Evolutionary conservation across 2,113 vertebrate genomes (phyloP).

Genomic region (Brachyhypopomus gauderio): DNA sequence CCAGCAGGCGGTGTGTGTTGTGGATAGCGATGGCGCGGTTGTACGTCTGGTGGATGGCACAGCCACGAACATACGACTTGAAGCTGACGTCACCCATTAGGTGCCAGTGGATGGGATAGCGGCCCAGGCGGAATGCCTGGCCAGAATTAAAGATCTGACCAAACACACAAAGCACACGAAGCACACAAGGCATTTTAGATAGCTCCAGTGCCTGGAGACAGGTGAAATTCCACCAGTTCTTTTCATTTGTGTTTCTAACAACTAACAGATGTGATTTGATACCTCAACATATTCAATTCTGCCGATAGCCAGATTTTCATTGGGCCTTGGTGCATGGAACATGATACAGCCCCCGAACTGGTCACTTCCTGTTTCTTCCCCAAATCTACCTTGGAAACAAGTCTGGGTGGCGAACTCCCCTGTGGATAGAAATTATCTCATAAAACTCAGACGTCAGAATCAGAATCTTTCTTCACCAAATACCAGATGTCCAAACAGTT

Average conservation of each 20-base stretch:
- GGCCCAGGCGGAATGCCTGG: constrained; percentile 83
- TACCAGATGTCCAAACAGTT: too few relatives aligned
- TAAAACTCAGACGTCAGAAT: background rate
- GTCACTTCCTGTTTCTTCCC: constrained; percentile 84
- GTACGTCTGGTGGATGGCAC: constrained; percentile 82
- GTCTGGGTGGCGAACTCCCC: constrained; percentile 88
- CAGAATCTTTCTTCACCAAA: background rate
- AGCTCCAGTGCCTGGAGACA: too few relatives aligned
- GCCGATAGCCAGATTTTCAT: constrained; percentile 74
- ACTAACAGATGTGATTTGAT: background rate
- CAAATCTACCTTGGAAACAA: constrained; percentile 85
- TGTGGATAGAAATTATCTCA: constrained; percentile 50
- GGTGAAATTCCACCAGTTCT: background rate
- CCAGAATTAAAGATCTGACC: constrained; percentile 80
- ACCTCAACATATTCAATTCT: constrained; percentile 86
- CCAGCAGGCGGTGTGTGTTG: constrained; percentile 82
- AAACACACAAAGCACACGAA: constrained; percentile 30
- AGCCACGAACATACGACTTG: constrained; percentile 83
- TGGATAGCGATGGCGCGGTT: constrained; percentile 87
- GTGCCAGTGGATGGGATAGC: constrained; percentile 88
- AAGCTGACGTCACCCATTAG: constrained; percentile 79
- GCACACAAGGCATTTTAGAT: background rate
- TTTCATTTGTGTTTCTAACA: background rate
- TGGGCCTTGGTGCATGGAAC: constrained; percentile 79
- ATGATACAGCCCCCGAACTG: constrained; percentile 87